Percentiles rank a stretch among this genome's conserved stretches.
Conservation (phyloP, 2,797 vertebrate genomes). For the Hybognathus amarus region DNA sequence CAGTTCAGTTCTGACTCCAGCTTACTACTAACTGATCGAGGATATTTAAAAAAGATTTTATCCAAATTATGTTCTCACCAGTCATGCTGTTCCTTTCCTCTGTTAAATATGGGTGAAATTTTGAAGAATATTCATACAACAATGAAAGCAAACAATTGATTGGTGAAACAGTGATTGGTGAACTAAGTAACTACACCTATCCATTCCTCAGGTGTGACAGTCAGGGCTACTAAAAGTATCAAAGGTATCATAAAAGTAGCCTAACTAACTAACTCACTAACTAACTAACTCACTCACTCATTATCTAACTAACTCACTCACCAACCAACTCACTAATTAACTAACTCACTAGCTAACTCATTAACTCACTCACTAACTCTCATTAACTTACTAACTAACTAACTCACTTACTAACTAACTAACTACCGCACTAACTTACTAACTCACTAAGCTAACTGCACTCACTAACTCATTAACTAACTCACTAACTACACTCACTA, state of each 20-base stretch:
- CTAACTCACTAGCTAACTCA: not conserved
- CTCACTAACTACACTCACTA: too few species aligned
- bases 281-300: not conserved
- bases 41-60: not conserved
- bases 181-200: too few species aligned
- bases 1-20: constrained; percentile 6
- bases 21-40: not conserved
- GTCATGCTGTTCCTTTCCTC: not conserved
- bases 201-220: not conserved
- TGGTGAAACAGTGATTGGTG: not conserved
- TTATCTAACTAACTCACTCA: not conserved
- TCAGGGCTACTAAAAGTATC: not conserved
- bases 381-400: not conserved
- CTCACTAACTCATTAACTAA: too few species aligned
- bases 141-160: not conserved
- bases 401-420: not conserved
- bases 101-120: not conserved
- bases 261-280: not conserved
- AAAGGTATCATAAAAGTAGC: not conserved
- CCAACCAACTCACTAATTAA: not conserved
- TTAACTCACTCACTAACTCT: not conserved
- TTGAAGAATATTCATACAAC: not conserved
- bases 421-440: too few species aligned
- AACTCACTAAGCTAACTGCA: too few species aligned
- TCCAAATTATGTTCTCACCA: not conserved